Base-by-base conservation (phyloP, 2,888 invertebrate genomes). In the Folsomia manolachei region DNA sequence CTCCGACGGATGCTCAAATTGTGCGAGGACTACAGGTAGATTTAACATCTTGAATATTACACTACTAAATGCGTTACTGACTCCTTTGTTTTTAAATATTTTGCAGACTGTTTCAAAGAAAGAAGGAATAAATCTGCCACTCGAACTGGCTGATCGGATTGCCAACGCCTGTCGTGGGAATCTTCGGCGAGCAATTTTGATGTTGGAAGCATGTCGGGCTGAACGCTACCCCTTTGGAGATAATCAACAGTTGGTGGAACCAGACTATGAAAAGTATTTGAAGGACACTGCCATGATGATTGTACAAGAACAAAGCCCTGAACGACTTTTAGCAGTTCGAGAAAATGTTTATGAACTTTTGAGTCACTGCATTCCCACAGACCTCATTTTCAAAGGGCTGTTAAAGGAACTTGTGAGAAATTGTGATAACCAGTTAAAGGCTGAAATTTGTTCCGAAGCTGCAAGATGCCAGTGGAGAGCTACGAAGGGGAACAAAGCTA, bases 231-330 rank as follows among this genome's bases (percentile, higher is more conserved):
- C 81, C 24, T 80, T 81, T 70, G 76, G 75, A 21, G 81, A 79
- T 18, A 76, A 79, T 23, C 81, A 81, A 61, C 67, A 71, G 0
- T 73, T 81, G 18, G 79, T 78, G 7, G 91, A 93, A 81, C 91
- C 96, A 0, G 98, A 99, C 84, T 99, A 98, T 98, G 92, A 95
- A 83, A 83, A 89, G 9, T 97, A 90, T 83, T 88, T 99, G 26
- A 87, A 88, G 77, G 92, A 93, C 79, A 97, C 95, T 1, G 97
- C 96, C 0, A 88, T 88, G 71, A 89, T 92, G 86, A 93, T 97
- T 81, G 85, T 94, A 0, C 87, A 90, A 2, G 93, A 96, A 82
- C 98, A 97, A 83, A 91, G 89, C 72, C 92, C 96, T 0, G 90
- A 90, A 71, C 92, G 92, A 81, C 85, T 98, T 68, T 87, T 91